phyloP scores from a whole-genome alignment of 2,888 invertebrate species.

The Hofmannophila pseudospretella region DNA sequence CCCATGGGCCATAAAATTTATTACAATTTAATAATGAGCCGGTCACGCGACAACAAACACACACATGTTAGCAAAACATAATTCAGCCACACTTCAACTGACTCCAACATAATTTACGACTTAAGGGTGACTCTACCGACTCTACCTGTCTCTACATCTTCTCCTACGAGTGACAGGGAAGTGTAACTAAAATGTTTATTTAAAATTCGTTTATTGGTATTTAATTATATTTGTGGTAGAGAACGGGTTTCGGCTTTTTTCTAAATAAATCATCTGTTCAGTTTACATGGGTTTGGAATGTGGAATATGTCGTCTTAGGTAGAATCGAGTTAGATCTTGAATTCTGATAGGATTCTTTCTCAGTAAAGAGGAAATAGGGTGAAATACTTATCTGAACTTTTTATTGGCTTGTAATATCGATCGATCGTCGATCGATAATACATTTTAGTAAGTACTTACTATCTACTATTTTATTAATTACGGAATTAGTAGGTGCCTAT shows the following conservation, averaged over 20 bases:
- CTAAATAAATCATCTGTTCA: constrained; percentile 7
- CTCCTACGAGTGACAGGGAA: constrained; percentile 28
- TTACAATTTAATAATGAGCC: constrained; percentile 69
- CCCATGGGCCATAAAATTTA: constrained; percentile 62
- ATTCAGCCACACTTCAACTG: constrained; percentile 36
- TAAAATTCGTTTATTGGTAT: constrained; percentile 64
- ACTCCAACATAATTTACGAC: constrained; percentile 65
- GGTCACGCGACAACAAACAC: constrained; percentile 61
- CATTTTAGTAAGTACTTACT: no score
- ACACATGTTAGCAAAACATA: constrained; percentile 62
- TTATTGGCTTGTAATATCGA: no score
- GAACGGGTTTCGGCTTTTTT: constrained; percentile 15
- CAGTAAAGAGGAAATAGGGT: no score
- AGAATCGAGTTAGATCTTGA: constrained; percentile 6
- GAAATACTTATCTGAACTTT: no score
- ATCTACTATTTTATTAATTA: no score
- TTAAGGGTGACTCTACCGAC: constrained; percentile 42
- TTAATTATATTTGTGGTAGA: constrained; percentile 50
- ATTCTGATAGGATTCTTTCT: constrained; percentile 8
- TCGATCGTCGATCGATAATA: no score
- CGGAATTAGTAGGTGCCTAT: no score
- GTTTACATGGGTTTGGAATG: constrained; percentile 30
- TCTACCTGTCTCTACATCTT: constrained; percentile 34
- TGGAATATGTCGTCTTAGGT: constrained; percentile 20
- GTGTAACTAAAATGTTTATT: constrained; percentile 41